These are phyloP conservation scores for Herminia tarsipennalis DNA, from an alignment of 2,888 invertebrate genomes.

Conservation along the genomic window DNA sequence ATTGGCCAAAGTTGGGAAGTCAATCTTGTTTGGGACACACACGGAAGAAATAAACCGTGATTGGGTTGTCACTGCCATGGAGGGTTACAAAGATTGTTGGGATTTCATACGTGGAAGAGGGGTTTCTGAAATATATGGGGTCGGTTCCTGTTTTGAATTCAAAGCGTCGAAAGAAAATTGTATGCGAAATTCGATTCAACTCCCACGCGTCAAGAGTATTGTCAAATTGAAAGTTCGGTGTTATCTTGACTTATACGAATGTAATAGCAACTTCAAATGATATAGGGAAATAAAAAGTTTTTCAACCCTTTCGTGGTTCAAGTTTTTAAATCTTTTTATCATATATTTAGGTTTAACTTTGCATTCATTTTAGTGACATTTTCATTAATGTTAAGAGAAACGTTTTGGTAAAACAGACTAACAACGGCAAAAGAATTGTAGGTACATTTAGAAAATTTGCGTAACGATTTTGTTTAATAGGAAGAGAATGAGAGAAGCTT, in stretches of 20 bases:
- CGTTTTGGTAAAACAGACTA: no score
- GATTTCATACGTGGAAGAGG: conserved; percentile 3
- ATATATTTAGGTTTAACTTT: no score
- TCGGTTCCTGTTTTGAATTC: conserved; percentile 7
- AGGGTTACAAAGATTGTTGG: conserved; percentile 6
- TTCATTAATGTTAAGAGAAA: no score
- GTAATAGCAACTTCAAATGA: no score
- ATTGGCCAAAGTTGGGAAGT: not conserved
- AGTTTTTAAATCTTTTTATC: no score
- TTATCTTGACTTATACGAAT: not conserved
- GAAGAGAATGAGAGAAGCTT: no score
- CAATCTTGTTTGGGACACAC: not conserved
- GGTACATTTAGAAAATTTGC: no score
- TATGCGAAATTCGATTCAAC: not conserved
- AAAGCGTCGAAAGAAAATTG: conserved; percentile 6
- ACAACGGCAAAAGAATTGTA: no score
- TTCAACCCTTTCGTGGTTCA: no score
- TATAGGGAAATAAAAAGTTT: no score
- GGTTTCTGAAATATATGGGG: conserved; percentile 6
- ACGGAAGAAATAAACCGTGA: conserved; percentile 6
- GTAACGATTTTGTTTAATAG: no score
- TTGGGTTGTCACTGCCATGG: conserved; percentile 8
- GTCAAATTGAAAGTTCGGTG: conserved; percentile 1
- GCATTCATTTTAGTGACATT: no score
- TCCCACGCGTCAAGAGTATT: not conserved